phyloP scores from a whole-genome alignment of 1,140 invertebrate genomes.

The Halesus radiatus region DNA sequence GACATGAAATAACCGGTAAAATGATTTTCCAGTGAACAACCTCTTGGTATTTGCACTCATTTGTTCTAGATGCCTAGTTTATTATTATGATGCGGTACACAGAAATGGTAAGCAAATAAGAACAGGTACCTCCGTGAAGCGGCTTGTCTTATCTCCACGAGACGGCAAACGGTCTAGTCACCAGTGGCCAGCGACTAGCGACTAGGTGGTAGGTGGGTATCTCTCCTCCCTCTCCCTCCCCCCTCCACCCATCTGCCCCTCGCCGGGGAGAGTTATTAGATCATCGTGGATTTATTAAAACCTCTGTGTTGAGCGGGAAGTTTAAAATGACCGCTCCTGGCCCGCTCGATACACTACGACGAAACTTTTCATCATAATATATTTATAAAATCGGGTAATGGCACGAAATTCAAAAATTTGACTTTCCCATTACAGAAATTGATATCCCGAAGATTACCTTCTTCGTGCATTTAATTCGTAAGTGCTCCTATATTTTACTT shows the following conservation, averaged over 20 bases:
- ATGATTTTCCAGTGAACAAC: too few species aligned
- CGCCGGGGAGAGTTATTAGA: constrained; percentile 43
- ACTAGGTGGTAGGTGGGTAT: too few species aligned
- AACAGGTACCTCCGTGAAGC: constrained; percentile 41
- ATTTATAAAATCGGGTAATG: background rate
- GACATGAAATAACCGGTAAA: too few species aligned
- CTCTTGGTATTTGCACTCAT: too few species aligned
- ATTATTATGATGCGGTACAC: constrained; percentile 48
- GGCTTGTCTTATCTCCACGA: background rate
- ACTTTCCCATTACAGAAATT: too few species aligned
- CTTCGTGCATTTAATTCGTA: too few species aligned
- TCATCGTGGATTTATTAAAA: constrained; percentile 48
- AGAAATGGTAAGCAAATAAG: constrained; percentile 47
- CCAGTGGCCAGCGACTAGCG: background rate
- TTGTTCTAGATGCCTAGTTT: constrained; percentile 19
- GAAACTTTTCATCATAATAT: background rate
- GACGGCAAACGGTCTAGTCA: background rate
- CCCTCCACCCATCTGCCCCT: too few species aligned
- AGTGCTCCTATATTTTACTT: too few species aligned
- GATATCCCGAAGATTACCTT: too few species aligned
- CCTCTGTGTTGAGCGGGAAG: constrained; percentile 47
- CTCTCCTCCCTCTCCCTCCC: too few species aligned
- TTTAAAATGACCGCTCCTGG: constrained; percentile 40
- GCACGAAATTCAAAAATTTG: too few species aligned
- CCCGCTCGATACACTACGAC: background rate